phyloP scores from a whole-genome alignment of 92 coral and sea anemone species.

The Palythoa grandiflora region DNA sequence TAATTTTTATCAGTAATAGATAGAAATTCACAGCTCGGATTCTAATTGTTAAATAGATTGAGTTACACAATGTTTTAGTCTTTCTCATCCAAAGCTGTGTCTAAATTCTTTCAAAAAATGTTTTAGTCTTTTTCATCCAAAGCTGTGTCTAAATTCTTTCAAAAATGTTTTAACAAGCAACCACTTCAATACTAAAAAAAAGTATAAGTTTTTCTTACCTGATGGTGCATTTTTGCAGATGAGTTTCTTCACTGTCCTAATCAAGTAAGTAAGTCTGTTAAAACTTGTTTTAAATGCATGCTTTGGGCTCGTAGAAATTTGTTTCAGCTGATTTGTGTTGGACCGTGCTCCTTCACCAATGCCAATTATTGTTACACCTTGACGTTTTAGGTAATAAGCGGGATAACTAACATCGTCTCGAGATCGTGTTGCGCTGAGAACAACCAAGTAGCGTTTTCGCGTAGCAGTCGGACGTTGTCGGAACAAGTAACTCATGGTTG shows the following conservation, averaged over 20 bases:
- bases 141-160: too few relatives aligned
- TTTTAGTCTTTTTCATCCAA: too few relatives aligned
- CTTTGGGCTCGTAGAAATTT: slow-evolving; percentile 22
- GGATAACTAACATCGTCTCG: neutral
- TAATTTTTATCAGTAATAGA: too few relatives aligned
- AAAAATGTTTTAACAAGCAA: neutral
- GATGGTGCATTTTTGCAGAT: slow-evolving; percentile 35
- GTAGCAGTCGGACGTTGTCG: neutral
- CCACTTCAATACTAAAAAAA: neutral
- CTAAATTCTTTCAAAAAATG: neutral
- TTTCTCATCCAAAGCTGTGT: too few relatives aligned
- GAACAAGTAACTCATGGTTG: neutral
- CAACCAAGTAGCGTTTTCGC: slow-evolving; percentile 36
- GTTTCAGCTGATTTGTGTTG: slow-evolving; percentile 17
- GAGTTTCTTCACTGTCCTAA: slow-evolving; percentile 8
- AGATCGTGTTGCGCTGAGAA: slow-evolving; percentile 9
- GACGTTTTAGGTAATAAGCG: slow-evolving; percentile 1
- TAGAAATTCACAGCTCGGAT: too few relatives aligned
- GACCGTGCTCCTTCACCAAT: slow-evolving; percentile 2
- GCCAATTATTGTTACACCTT: neutral
- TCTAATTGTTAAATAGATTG: too few relatives aligned
- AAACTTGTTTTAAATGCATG: slow-evolving; percentile 4
- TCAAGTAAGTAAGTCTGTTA: neutral
- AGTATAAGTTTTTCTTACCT: slow-evolving; percentile 13
- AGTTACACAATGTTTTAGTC: neutral